A percentile compares a stretch with the other conserved stretches of the same genome.
These are phyloP conservation scores for Champsocephalus gunnari DNA, from an alignment of 2,797 vertebrate species.

Conservation along the genomic window DNA sequence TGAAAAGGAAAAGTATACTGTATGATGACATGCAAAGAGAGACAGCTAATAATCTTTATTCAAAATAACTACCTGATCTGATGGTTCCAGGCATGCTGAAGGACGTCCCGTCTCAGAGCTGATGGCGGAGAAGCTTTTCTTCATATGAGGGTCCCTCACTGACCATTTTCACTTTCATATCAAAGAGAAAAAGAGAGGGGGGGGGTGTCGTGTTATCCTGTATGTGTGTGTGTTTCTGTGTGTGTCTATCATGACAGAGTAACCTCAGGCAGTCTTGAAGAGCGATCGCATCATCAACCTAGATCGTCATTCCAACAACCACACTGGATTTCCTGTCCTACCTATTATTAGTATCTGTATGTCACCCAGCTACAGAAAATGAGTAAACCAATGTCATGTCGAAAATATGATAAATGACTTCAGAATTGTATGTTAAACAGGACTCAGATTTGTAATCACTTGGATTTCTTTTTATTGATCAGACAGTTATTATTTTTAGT, in stretches of 20 bases:
- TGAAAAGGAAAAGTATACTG: neutral
- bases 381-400: slow-evolving; percentile 13
- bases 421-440: neutral
- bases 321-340: neutral
- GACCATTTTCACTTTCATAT: slow-evolving; percentile 45
- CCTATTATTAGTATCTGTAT: neutral
- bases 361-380: neutral
- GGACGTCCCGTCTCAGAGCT: slow-evolving; percentile 9
- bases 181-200: neutral
- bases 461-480: too few relatives aligned
- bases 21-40: neutral
- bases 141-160: slow-evolving; percentile 37
- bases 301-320: slow-evolving; percentile 5
- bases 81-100: slow-evolving; percentile 58
- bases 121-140: slow-evolving; percentile 18
- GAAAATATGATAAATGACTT: slow-evolving; percentile 9
- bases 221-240: slow-evolving; percentile 2
- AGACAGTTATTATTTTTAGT: neutral
- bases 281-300: slow-evolving; percentile 30
- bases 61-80: slow-evolving; percentile 55
- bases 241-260: neutral
- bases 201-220: neutral
- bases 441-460: too few relatives aligned
- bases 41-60: too few relatives aligned
- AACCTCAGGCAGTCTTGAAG: neutral